Conservation (phyloP, 2,797 vertebrate species). For the Acanthiza pusilla region DNA sequence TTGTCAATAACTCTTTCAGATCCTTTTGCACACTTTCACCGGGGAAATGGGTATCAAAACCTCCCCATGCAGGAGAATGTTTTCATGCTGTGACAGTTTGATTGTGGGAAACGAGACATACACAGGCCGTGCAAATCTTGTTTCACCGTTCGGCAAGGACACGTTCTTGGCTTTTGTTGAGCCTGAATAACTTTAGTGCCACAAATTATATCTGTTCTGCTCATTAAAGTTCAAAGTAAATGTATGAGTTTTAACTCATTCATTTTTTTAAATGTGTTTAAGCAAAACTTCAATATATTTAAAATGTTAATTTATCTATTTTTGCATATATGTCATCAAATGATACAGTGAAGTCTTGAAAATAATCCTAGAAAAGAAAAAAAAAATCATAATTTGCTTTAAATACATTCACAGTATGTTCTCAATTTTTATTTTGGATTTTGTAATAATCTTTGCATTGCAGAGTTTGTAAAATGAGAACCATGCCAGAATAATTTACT, state of each 20-base stretch:
- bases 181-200: conserved; percentile 52
- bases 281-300: not conserved
- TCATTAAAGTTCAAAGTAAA: conserved; percentile 53
- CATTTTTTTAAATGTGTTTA: not conserved
- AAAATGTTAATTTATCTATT: not conserved
- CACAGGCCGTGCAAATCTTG: conserved; percentile 44
- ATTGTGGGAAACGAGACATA: conserved; percentile 59
- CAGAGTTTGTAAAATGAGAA: not conserved
- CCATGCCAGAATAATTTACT: not conserved
- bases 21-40: conserved; percentile 44
- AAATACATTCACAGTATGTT: not conserved
- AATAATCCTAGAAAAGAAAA: not conserved
- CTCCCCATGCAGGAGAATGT: conserved; percentile 33
- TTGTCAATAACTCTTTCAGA: conserved; percentile 62
- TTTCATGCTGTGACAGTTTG: conserved; percentile 66
- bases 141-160: conserved; percentile 62
- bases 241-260: not conserved
- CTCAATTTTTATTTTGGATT: not conserved
- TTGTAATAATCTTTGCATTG: not conserved
- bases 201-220: conserved; percentile 28
- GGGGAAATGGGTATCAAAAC: conserved; percentile 57
- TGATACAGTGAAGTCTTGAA: not conserved
- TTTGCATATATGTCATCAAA: not conserved
- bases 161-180: conserved; percentile 47
- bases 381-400: not conserved